Percentiles rank a stretch among this genome's conserved stretches.
These are phyloP conservation scores for Pilophorus perplexus DNA, from an alignment of 2,888 invertebrate genomes.

Conservation along the genomic window DNA sequence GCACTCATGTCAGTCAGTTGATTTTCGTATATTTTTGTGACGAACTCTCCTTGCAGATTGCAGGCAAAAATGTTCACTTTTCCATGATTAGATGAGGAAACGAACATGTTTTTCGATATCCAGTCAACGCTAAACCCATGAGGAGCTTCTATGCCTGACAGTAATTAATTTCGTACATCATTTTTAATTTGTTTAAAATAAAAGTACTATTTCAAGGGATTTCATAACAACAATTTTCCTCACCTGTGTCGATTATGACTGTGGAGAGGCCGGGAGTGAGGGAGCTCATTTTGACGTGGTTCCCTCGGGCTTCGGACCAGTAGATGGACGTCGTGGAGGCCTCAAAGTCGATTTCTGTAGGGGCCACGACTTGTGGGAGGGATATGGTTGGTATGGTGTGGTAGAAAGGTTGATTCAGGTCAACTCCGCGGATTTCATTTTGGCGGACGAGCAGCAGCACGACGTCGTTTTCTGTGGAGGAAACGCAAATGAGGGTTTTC, in stretches of 20 bases:
- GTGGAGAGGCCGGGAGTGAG: conserved; percentile 67
- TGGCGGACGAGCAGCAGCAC: conserved; percentile 73
- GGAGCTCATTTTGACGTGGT: conserved; percentile 70
- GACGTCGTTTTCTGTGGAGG: conserved; percentile 67
- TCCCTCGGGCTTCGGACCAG: conserved; percentile 74
- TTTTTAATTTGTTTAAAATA: no score
- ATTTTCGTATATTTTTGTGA: conserved; percentile 55
- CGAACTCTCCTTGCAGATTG: conserved; percentile 69
- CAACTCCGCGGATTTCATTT: conserved; percentile 80
- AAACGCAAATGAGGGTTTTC: no score
- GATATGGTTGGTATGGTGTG: conserved; percentile 80
- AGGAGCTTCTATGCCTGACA: conserved; percentile 59
- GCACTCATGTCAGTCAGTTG: background rate
- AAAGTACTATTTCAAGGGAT: no score
- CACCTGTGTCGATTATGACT: conserved; percentile 71
- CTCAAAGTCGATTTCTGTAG: conserved; percentile 31
- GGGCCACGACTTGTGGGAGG: conserved; percentile 59
- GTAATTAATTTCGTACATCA: background rate
- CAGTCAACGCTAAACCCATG: conserved; percentile 79
- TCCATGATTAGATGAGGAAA: conserved; percentile 59
- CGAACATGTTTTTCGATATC: conserved; percentile 73
- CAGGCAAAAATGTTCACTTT: conserved; percentile 61
- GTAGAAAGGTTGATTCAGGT: conserved; percentile 66
- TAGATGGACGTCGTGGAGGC: conserved; percentile 67
- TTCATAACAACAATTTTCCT: no score